Percentiles rank a stretch among this genome's conserved stretches.
phyloP scores from a whole-genome alignment of 2,797 vertebrate genomes.

The Pantherophis alleghaniensis region DNA sequence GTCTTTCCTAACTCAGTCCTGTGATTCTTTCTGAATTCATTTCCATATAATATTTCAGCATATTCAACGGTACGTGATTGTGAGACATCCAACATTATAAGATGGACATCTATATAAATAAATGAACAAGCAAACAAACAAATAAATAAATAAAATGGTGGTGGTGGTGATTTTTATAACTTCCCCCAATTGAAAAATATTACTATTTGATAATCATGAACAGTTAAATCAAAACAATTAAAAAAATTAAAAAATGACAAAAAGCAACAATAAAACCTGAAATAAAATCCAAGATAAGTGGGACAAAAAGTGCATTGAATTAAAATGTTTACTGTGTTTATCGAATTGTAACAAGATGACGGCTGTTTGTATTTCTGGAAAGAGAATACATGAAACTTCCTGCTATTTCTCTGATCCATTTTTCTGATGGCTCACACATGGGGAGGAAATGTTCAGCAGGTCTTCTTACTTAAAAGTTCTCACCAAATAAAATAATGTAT shows the following conservation, averaged over 20 bases:
- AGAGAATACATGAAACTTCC: neutral
- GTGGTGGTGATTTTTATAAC: neutral
- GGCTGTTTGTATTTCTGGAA: neutral
- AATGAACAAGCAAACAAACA: too few relatives aligned
- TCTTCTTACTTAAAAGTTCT: neutral
- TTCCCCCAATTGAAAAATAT: neutral
- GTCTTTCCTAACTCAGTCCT: neutral
- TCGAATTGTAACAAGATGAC: neutral
- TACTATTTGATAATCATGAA: neutral
- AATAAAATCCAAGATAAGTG: neutral
- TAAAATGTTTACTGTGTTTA: neutral
- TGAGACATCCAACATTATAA: too few relatives aligned
- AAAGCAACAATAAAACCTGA: neutral
- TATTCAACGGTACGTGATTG: neutral
- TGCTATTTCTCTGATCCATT: neutral
- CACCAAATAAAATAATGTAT: neutral
- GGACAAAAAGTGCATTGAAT: neutral
- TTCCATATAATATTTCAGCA: neutral
- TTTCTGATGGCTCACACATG: neutral
- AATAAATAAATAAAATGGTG: neutral
- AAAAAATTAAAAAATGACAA: neutral
- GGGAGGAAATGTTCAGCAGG: neutral
- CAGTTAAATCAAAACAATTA: neutral
- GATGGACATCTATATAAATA: too few relatives aligned
- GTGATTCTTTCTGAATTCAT: neutral